Percentiles rank a stretch among this genome's conserved stretches.
Conservation (phyloP, 2,113 vertebrate genomes). For the Pseudorasbora parva region DNA sequence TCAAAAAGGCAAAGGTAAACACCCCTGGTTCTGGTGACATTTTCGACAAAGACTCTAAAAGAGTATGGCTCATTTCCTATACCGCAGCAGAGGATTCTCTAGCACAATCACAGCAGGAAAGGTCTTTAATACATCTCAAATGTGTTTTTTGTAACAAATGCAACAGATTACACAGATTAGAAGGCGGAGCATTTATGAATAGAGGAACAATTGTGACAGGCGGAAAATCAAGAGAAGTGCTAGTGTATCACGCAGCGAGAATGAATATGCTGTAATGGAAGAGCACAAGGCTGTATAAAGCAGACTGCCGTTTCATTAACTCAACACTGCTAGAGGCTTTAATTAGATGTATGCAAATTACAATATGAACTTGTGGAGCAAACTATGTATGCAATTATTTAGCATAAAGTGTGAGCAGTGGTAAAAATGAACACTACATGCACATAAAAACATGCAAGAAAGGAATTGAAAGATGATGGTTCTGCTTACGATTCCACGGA, state of each 20-base stretch:
- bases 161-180: slow-evolving; percentile 32
- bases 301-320: slow-evolving; percentile 24
- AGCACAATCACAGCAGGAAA: neutral
- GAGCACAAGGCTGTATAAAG: slow-evolving; percentile 22
- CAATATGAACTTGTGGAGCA: neutral
- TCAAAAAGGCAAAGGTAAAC: neutral
- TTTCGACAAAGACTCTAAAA: neutral
- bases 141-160: slow-evolving; percentile 22
- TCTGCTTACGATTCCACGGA: neutral
- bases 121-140: neutral
- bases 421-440: neutral
- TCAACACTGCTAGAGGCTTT: slow-evolving; percentile 34
- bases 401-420: slow-evolving; percentile 4
- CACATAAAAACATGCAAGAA: neutral
- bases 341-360: slow-evolving; percentile 42
- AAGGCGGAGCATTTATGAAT: slow-evolving; percentile 20
- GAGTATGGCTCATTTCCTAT: neutral
- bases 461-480: neutral
- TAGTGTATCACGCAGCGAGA: slow-evolving; percentile 38
- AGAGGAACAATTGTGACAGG: slow-evolving; percentile 36
- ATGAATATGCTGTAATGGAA: slow-evolving; percentile 40
- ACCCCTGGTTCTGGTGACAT: neutral
- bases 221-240: slow-evolving; percentile 28
- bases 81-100: neutral
- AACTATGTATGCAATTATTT: slow-evolving; percentile 13